Evolutionary conservation across 2,797 vertebrate genomes (phyloP), one percentile per base, ranked within the genome.

Genomic region (Potorous gilbertii): DNA sequence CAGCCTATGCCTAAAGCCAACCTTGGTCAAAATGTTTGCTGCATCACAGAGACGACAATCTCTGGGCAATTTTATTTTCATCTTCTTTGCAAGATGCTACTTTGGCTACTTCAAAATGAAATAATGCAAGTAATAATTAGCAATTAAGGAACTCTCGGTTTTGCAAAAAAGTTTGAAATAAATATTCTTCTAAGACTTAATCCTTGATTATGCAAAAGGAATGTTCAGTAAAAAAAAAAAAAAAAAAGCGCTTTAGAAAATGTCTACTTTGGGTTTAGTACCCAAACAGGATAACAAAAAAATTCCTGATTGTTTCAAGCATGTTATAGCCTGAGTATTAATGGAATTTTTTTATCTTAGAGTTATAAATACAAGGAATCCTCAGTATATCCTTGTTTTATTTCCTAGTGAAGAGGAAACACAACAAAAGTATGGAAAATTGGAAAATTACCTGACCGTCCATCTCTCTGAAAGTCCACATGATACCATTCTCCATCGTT

Each of bases 401-500:
- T 62, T 92, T 91, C 1, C 34, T 34, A 54, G 9, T 59, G 50
- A 93, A 5, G 1, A 13, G 13, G 59, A 21, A 4, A 0, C 0
- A 29, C 92, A 54, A 91, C 34, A 95, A 96, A 0, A 96, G 27
- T 13, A 91, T 0, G 56, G 24, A 87, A 81, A 96, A 90, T 46
- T 87, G 62, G 11, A 91, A 94, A 90, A 92, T 97, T 99, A 99
- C 99, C 99, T 99, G 99, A 99, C 97, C 99, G 98, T 95, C 99
- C 99, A 1, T 99, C 99, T 90, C 99, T 99, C 97, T 99, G 99
- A 97, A 99, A 99, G 98, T 99, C 99, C 97, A 99, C 99, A 2
- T 99, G 99, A 98, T 99, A 99, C 99, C 99, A 99, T 98, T 99
- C 99, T 89, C 99, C 99, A 31, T 99, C 99, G 98, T 99, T 99